Conservation (phyloP, 2,888 invertebrate genomes). For the Leptinotarsa rubiginosa region DNA sequence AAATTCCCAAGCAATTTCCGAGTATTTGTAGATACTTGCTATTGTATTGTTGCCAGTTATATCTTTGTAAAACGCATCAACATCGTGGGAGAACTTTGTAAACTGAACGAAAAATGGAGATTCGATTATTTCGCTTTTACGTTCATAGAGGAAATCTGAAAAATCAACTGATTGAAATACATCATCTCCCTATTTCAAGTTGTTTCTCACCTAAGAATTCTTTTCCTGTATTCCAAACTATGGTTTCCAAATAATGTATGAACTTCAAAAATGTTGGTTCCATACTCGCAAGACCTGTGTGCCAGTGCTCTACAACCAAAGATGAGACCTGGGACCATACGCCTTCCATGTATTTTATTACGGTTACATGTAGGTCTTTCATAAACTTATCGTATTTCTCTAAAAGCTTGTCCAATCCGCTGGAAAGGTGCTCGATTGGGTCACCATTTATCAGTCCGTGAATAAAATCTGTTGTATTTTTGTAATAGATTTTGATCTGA, state of each 20-base stretch:
- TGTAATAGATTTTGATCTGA: conserved; percentile 76
- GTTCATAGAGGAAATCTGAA: conserved; percentile 82
- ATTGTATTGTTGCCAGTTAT: conserved; percentile 81
- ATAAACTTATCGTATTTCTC: conserved; percentile 84
- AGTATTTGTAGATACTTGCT: conserved; percentile 83
- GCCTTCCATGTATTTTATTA: conserved; percentile 78
- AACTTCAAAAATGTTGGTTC: conserved; percentile 84
- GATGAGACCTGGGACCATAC: conserved; percentile 78
- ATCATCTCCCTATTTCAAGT: neutral
- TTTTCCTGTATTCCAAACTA: conserved; percentile 79
- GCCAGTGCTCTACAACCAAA: conserved; percentile 78
- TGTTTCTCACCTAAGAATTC: conserved; percentile 72
- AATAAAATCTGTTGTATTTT: conserved; percentile 77
- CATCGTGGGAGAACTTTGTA: conserved; percentile 82
- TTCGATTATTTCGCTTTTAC: conserved; percentile 82
- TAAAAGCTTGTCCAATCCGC: conserved; percentile 76
- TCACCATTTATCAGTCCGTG: conserved; percentile 80
- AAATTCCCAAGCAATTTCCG: conserved; percentile 74
- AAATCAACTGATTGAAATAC: conserved; percentile 35
- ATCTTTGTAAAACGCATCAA: conserved; percentile 84
- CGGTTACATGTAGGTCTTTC: conserved; percentile 79
- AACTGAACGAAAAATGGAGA: conserved; percentile 86
- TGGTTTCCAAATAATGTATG: conserved; percentile 80
- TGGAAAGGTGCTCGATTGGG: conserved; percentile 78
- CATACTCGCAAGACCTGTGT: conserved; percentile 76